Percentiles rank a stretch among this genome's conserved stretches.
Evolutionary conservation across 2,797 vertebrate genomes (phyloP).

Genomic region (Amniataba percoides): DNA sequence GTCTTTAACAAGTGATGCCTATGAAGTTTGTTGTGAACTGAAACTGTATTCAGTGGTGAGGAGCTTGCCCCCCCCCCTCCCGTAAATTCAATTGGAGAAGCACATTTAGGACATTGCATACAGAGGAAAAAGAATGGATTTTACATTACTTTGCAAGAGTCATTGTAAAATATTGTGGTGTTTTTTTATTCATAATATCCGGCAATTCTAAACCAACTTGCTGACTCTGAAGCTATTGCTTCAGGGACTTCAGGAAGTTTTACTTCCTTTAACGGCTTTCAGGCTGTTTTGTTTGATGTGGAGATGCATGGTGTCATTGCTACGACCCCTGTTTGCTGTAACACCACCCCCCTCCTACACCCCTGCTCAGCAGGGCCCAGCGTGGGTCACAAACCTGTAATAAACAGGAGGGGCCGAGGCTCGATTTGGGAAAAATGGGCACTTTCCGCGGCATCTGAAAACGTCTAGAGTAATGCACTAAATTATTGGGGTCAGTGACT

Average conservation of each 20-base stretch:
- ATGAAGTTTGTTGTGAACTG: conserved; percentile 5
- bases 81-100: conserved; percentile 11
- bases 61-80: background rate
- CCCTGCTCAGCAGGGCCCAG: conserved; percentile 80
- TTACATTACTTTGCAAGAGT: conserved; percentile 26
- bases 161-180: conserved; percentile 19
- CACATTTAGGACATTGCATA: background rate
- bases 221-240: conserved; percentile 44
- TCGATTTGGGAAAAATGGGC: conserved; percentile 84
- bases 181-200: conserved; percentile 46
- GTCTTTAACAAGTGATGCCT: conserved; percentile 16
- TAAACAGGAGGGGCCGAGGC: conserved; percentile 85
- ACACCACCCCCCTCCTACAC: conserved; percentile 58
- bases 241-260: conserved; percentile 64
- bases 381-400: conserved; percentile 88
- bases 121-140: conserved; percentile 1
- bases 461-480: conserved; percentile 86
- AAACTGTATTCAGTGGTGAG: background rate
- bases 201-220: conserved; percentile 34
- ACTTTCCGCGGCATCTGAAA: conserved; percentile 83
- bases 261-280: conserved; percentile 63
- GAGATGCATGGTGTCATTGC: conserved; percentile 84
- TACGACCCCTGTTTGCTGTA: conserved; percentile 82
- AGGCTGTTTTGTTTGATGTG: conserved; percentile 78
- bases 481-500: conserved; percentile 90